A percentile compares a stretch with the other conserved stretches of the same genome.
phyloP scores from a whole-genome alignment of 2,888 invertebrate genomes.

The Polyommatus iphigenia region DNA sequence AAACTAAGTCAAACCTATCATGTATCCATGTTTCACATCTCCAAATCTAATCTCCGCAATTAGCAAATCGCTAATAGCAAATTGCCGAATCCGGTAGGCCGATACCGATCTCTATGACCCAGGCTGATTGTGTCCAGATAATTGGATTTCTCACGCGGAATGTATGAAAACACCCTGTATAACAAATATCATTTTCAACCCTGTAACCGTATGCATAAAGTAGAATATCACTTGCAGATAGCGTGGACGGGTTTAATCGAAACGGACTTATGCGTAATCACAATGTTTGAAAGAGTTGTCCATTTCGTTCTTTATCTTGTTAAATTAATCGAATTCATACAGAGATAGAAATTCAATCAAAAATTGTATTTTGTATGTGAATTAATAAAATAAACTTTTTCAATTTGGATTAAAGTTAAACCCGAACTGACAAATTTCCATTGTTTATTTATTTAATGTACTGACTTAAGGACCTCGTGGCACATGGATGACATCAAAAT shows the following conservation, averaged over 20 bases:
- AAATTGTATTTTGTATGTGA: background rate
- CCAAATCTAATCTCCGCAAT: background rate
- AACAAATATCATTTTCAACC: constrained; percentile 30
- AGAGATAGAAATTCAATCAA: background rate
- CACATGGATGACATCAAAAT: too few species aligned
- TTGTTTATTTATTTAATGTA: too few species aligned
- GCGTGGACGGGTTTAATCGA: constrained; percentile 47
- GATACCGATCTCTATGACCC: constrained; percentile 36
- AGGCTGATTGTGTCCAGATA: constrained; percentile 67
- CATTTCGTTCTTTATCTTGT: constrained; percentile 33
- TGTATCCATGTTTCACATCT: background rate
- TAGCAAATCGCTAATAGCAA: constrained; percentile 11
- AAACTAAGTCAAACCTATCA: background rate
- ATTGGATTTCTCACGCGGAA: constrained; percentile 59
- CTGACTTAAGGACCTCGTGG: too few species aligned
- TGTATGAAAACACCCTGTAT: background rate
- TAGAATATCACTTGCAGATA: constrained; percentile 28
- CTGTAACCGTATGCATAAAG: constrained; percentile 32
- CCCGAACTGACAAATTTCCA: background rate
- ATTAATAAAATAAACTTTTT: background rate
- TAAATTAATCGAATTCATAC: background rate
- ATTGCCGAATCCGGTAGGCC: background rate
- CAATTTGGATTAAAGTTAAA: background rate
- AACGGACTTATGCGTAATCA: constrained; percentile 49
- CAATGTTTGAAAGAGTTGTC: constrained; percentile 42